Base-by-base conservation (phyloP, 2,113 vertebrate genomes). In the Malurus cyaneus region DNA sequence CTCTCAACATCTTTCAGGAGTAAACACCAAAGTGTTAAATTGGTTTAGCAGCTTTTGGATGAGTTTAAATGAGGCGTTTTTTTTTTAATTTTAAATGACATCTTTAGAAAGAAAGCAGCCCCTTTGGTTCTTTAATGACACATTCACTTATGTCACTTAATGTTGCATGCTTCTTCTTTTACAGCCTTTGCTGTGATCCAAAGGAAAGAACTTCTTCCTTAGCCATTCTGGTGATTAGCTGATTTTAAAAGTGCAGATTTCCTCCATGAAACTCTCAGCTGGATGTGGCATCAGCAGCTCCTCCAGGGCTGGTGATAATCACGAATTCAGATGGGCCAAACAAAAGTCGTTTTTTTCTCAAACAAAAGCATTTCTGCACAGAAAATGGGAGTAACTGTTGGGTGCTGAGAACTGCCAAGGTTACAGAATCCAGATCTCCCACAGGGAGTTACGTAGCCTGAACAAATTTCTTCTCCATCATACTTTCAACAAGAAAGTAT, bases 11-110 rank as follows among this genome's bases (percentile, higher is more conserved):
- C 56, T 72, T 91, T 80, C 71, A 89, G 71, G 78, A 89, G 85
- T 83, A 92, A 87, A 88, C 81, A 94, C 34, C 44, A 91, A 88
- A 61, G 66, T 94, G 74, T 86, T 95, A 80, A 88, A 95, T 62
- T 91, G 91, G 42, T 85, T 95, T 88, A 96, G 77, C 84, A 89
- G 80, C 61, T 94, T 94, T 93, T 65, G 74, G 64, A 92, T 3
- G 5, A 77, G 74, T 80, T 95, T 89, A 94, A 91, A 91, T 79
- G 57, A 92, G 49, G 70, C 0, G 0, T 91, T 26, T 73, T 73
- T 73, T 53, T 65, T 54, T 49, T 69, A 61, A 53, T 87, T 92
- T 79, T 13, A 3, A 91, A 92, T 42, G 5, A 69, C 46, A 61
- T 81, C 60, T 80, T 85, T 57, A 65, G 52, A 57, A 92, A 95